Evolutionary conservation across 2,113 vertebrate genomes (phyloP), one percentile per base, ranked within the genome.

Genomic region (Macroglossus sobrinus): DNA sequence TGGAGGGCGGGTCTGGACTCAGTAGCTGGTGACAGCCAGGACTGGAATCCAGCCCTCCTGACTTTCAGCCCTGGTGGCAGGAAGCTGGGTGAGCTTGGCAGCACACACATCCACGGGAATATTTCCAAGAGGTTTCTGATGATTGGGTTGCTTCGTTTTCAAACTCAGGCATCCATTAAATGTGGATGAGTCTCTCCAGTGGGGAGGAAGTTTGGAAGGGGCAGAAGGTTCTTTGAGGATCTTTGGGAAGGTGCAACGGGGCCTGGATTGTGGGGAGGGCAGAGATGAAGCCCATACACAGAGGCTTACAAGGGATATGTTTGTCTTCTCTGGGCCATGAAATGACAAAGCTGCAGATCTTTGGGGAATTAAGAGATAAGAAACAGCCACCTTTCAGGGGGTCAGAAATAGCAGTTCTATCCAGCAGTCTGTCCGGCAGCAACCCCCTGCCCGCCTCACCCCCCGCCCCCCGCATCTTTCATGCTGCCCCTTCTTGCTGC

Each of bases 51-150:
- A 79, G 84, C 18, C 57, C 66, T 76, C 30, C 10, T 28, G 74
- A 21, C 69, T 33, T 6, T 6, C n/a, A 30, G 57, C 30, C 18
- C 10, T 0, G 2, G 12, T 26, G 22, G 63, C 13, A 0, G 16
- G 22, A 4, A 69, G 9, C 8, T 38, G 0, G 2, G 30, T 19
- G 19, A 81, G 18, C 4, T 13, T 50, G 43, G 53, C 45, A 55
- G 50, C 10, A 5, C 33, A 11, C n/a, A 1, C 0, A 3, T 80
- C 84, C 61, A 40, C 2, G 0, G 66, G 76, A 68, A 93, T 15
- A 78, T 82, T 96, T 98, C 92, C 97, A 96, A 98, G 92, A 97
- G 84, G 95, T 96, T 98, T 97, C 94, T 53, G 66, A 89, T 97
- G 85, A 40, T 76, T 33, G 84, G 87, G 81, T 96, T 97, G 93